Evolutionary conservation across 2,797 vertebrate species (phyloP), one percentile per base, ranked within the genome.

Genomic region (Oreortyx pictus): DNA sequence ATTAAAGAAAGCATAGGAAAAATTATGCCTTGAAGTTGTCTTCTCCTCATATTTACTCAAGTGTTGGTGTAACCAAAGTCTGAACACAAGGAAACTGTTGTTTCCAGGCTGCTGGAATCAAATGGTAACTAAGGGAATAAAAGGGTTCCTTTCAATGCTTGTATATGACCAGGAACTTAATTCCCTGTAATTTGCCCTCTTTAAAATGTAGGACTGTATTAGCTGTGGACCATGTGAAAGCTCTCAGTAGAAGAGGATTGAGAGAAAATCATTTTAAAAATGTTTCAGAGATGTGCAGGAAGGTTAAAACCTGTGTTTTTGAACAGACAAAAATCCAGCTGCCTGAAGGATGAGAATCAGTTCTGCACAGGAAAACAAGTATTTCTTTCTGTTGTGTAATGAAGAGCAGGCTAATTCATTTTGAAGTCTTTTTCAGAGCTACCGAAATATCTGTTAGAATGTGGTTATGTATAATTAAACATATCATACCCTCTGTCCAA

Each of bases 101-200:
- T 91, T 94, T 90, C 61, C 60, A 79, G 82, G 60, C 47, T 0
- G 0, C 47, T 70, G 70, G 87, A 92, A 75, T 68, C 80, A 65
- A 90, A 64, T 23, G 54, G 9, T 56, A 52, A 68, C 62, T 73
- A 64, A 72, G 66, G 80, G 95, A 94, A 93, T 73, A 44, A 73
- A 93, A 94, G 59, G 50, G 27, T 77, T 88, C 64, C 60, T 95
- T 92, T 93, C 85, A 93, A 11, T 65, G 39, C 22, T 78, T 90
- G 31, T 72, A 7, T 83, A 22, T 50, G 70, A 67, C 73, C 22
- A 60, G 70, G 62, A 89, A 50, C 50, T 64, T 94, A 95, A 93
- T 89, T 77, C 72, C 71, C 59, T 87, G 47, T 91, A 94, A 95
- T 95, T 74, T 57, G 68, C 68, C 74, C 85, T 78, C 71, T 91